Conservation (phyloP, 2,797 vertebrate species). For the Harpagifer antarcticus region DNA sequence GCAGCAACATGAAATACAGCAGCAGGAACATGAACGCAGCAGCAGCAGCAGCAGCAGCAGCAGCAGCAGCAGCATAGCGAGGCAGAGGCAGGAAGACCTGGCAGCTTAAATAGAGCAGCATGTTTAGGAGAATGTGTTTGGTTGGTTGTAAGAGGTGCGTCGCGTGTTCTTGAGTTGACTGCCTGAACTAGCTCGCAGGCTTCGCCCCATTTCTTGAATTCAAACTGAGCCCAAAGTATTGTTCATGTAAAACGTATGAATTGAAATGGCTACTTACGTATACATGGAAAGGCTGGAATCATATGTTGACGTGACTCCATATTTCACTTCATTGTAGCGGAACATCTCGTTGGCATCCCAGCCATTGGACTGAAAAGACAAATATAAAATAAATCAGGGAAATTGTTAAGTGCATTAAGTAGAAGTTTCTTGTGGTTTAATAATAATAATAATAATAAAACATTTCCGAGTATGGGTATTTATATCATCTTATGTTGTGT, state of each 20-base stretch:
- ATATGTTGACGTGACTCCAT: constrained; percentile 94
- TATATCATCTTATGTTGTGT: neutral
- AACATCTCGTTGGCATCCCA: constrained; percentile 98
- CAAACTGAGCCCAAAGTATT: neutral
- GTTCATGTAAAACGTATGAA: neutral
- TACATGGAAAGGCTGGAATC: constrained; percentile 94
- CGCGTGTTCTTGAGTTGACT: no score
- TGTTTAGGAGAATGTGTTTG: no score
- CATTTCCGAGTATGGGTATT: neutral
- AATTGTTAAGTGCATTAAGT: neutral
- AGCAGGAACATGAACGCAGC: no score
- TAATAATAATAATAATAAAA: neutral
- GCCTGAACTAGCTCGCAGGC: no score
- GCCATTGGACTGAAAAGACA: constrained; percentile 88
- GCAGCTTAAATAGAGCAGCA: no score
- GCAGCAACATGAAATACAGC: no score
- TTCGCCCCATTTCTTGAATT: no score
- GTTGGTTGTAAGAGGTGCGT: no score
- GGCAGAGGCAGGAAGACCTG: no score
- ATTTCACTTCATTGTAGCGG: constrained; percentile 93
- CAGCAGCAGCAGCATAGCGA: no score
- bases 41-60: no score
- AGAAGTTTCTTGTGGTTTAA: neutral
- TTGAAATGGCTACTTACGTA: constrained; percentile 86
- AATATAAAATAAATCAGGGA: neutral